Evolutionary conservation across 1,140 invertebrate species (phyloP), one percentile per base, ranked within the genome.

Genomic region (Tachypleus tridentatus): DNA sequence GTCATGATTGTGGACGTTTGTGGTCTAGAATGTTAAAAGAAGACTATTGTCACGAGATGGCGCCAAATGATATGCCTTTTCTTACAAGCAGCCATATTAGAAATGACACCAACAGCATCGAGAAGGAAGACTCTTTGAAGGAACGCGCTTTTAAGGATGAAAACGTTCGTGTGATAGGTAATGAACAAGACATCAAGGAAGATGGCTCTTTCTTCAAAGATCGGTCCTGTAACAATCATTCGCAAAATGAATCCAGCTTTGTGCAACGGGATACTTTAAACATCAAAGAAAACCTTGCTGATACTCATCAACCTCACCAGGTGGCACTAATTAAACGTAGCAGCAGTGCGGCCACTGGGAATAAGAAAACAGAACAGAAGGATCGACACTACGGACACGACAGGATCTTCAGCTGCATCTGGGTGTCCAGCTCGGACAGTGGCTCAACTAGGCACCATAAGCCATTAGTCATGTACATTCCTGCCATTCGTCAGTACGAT

Each of bases 391-490:
- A 63, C 5, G 29, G 29, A 29, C 29, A 29, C 29, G 29, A 29
- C 29, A 29, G 61, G 64, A 3, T 63, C 57, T 5, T 58, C 62
- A 10, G 62, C 62, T 7, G 61, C 63, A 3, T 67, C 66, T 3
- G 66, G 63, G 52, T 64, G 9, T 67, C 66, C 4, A 69, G 67
- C 47, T 69, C 67, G 51, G 67, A 69, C 9, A 66, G 64, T 59
- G 67, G 66, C n/a, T 63, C 67, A 4, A 49, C 58, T n/a, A 58
- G 57, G 4, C 52, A 50, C n/a, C 64, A 62, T 4, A 61, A 62
- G 4, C 64, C 67, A 4, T 49, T 69, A 49, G 67, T 69, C n/a
- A 65, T 69, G 64, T 69, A 69, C 58, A 69, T 69, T 4, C 67
- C 67, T 7, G 67, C 64, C 5, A 57, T 69, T 8, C 61, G 62